phyloP scores from a whole-genome alignment of 2,797 vertebrate species.

The Linurgus olivaceus region DNA sequence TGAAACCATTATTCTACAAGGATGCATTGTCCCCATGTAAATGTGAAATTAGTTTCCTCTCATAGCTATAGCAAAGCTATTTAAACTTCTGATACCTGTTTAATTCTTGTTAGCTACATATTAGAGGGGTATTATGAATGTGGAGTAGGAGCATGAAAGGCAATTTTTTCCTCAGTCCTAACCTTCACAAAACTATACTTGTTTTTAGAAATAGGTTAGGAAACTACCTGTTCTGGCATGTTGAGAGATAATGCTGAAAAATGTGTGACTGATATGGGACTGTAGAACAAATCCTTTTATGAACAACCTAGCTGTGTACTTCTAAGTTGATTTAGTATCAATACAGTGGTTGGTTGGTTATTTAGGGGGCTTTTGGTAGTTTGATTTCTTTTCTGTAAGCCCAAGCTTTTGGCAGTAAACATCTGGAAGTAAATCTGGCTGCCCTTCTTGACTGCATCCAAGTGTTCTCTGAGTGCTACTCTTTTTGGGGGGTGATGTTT shows the following conservation, averaged over 20 bases:
- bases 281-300: background rate
- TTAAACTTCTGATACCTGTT: background rate
- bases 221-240: background rate
- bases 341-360: background rate
- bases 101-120: background rate
- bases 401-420: background rate
- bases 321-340: background rate
- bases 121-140: background rate
- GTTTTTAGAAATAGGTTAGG: background rate
- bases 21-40: background rate
- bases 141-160: background rate
- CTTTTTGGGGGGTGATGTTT: rapidly evolving
- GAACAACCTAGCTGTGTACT: background rate
- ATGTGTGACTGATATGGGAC: rapidly evolving
- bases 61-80: background rate
- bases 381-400: background rate
- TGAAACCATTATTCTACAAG: background rate
- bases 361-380: background rate
- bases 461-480: background rate
- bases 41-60: background rate
- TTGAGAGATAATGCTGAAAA: background rate
- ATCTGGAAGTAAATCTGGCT: background rate
- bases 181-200: background rate
- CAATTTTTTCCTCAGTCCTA: background rate
- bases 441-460: background rate